Evolutionary conservation across 2,888 invertebrate species (phyloP).

Genomic region (Drosophila meridiana): DNA sequence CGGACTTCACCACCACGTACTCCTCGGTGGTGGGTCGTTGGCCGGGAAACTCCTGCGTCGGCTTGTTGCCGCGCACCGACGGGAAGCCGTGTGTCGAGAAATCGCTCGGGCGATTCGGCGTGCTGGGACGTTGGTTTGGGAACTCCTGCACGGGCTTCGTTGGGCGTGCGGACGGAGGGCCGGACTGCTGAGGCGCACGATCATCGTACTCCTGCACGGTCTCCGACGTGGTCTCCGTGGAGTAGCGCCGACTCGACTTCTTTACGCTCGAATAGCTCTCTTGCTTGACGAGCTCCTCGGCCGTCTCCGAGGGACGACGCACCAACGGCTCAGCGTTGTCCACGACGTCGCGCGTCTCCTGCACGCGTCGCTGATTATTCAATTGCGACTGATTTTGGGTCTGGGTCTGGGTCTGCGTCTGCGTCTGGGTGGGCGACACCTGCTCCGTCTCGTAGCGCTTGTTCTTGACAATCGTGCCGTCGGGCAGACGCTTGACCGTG

Average conservation of each 20-base stretch:
- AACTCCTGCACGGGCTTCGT: slow-evolving; percentile 78
- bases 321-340: slow-evolving; percentile 75
- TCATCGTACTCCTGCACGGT: slow-evolving; percentile 78
- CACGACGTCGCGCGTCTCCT: slow-evolving; percentile 70
- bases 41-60: slow-evolving; percentile 71
- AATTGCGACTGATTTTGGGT: slow-evolving; percentile 15
- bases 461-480: slow-evolving; percentile 89
- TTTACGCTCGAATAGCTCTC: slow-evolving; percentile 79
- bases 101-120: slow-evolving; percentile 50
- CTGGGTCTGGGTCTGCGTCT: slow-evolving; percentile 36
- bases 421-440: slow-evolving; percentile 54
- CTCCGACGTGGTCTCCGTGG: slow-evolving; percentile 83
- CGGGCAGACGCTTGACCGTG: slow-evolving; percentile 89
- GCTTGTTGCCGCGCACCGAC: slow-evolving; percentile 73
- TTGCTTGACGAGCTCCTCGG: slow-evolving; percentile 64
- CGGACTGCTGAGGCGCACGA: slow-evolving; percentile 28
- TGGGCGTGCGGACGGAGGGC: slow-evolving; percentile 59
- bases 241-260: slow-evolving; percentile 82
- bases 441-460: slow-evolving; percentile 88
- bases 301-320: slow-evolving; percentile 46
- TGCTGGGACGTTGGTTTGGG: slow-evolving; percentile 61
- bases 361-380: slow-evolving; percentile 46
- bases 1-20: slow-evolving; percentile 73
- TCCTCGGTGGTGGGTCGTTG: slow-evolving; percentile 65
- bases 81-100: slow-evolving; percentile 82